A percentile compares a stretch with the other conserved stretches of the same genome.
These are phyloP conservation scores for Lypha dubia DNA, from an alignment of 2,888 invertebrate species.

Conservation along the genomic window DNA sequence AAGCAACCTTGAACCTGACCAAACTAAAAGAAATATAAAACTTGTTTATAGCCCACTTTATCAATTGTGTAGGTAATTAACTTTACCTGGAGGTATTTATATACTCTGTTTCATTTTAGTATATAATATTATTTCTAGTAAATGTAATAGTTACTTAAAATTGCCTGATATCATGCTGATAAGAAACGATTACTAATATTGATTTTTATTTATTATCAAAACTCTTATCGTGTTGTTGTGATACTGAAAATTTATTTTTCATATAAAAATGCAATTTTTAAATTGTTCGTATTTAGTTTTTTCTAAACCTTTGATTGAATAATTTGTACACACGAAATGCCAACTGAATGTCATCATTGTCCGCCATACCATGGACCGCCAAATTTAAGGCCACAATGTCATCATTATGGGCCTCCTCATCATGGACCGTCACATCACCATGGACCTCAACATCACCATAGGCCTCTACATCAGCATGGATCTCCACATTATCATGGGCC, in stretches of 20 bases:
- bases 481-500: conserved; percentile 49
- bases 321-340: conserved; percentile 26
- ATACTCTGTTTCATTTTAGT: not conserved
- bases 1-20: not conserved
- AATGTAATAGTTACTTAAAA: not conserved
- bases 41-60: not conserved
- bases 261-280: conserved; percentile 4
- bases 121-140: not conserved
- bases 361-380: conserved; percentile 47
- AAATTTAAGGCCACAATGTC: conserved; percentile 51
- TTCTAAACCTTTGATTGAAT: conserved; percentile 17
- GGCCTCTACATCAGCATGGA: conserved; percentile 67
- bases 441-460: conserved; percentile 60
- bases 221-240: conserved; percentile 16
- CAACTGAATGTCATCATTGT: conserved; percentile 32
- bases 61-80: not conserved
- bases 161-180: not conserved
- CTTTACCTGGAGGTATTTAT: not conserved
- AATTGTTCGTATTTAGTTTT: conserved; percentile 10
- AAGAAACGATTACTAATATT: conserved; percentile 7
- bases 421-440: conserved; percentile 68
- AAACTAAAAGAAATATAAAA: no score
- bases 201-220: conserved; percentile 1
- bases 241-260: not conserved
- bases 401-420: conserved; percentile 60